Conservation (phyloP, 2,888 invertebrate species). For the Catocala sponsa region DNA sequence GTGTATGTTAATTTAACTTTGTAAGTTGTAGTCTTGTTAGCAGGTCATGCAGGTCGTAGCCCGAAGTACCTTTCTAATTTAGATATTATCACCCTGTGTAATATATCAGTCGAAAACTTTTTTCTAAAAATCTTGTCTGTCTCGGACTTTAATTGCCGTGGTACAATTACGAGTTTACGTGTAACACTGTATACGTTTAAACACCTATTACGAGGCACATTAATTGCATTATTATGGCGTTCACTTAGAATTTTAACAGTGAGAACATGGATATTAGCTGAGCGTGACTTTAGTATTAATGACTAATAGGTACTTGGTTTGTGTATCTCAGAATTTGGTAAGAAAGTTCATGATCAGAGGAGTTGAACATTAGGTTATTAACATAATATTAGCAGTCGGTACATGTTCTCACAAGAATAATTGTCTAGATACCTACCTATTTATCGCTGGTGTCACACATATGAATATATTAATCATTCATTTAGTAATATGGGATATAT, state of each 20-base stretch:
- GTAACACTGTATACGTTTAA: conserved; percentile 36
- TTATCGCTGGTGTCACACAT: no score
- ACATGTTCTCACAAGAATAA: no score
- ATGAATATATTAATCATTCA: conserved; percentile 3
- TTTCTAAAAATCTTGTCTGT: conserved; percentile 51
- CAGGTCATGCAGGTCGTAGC: conserved; percentile 23
- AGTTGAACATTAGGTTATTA: no score
- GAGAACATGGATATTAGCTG: conserved; percentile 50
- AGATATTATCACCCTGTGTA: conserved; percentile 46
- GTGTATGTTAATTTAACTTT: background rate
- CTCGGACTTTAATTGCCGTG: conserved; percentile 52
- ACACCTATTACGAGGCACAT: conserved; percentile 49
- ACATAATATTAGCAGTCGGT: no score
- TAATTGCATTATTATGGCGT: conserved; percentile 45
- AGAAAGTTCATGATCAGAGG: background rate
- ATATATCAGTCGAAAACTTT: conserved; percentile 49
- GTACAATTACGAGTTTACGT: conserved; percentile 53
- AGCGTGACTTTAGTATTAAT: conserved; percentile 45
- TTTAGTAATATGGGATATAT: conserved; percentile 8
- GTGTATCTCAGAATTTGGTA: background rate
- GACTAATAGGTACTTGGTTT: conserved; percentile 6
- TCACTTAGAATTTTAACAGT: conserved; percentile 46
- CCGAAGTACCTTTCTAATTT: conserved; percentile 44
- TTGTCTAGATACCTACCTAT: no score
- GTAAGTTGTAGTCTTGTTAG: background rate